phyloP scores from a whole-genome alignment of 2,113 vertebrate genomes.

The Neotoma lepida region DNA sequence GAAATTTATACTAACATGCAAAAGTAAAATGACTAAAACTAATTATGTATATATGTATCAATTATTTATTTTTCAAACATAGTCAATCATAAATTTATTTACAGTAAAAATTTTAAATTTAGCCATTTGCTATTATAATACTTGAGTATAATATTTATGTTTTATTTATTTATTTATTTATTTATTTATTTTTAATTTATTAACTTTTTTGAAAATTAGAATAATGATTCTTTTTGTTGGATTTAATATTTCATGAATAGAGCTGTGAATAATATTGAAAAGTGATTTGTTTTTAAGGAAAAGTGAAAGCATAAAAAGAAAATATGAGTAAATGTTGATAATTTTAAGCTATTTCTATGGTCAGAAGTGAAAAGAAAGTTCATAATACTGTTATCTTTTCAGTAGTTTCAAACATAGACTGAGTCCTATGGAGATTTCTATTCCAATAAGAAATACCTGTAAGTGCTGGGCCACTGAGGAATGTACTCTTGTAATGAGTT shows the following conservation, averaged over 20 bases:
- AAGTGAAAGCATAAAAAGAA: neutral
- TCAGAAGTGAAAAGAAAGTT: neutral
- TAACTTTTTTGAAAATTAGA: neutral
- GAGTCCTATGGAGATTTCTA: neutral
- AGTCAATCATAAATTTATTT: neutral
- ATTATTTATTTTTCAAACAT: neutral
- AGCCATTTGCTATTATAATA: neutral
- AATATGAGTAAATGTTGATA: neutral
- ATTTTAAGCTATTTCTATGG: neutral
- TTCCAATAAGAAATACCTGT: constrained; percentile 51
- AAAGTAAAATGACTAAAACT: neutral
- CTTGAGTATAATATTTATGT: constrained; percentile 13
- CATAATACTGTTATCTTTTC: neutral
- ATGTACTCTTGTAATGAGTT: constrained; percentile 62
- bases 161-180: too few relatives aligned
- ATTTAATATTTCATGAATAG: neutral
- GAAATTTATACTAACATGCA: neutral
- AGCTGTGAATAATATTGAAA: neutral
- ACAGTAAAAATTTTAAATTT: neutral
- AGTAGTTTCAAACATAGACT: constrained; percentile 31
- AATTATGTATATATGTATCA: neutral
- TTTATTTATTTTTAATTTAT: too few relatives aligned
- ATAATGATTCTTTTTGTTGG: neutral
- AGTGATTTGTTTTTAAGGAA: neutral
- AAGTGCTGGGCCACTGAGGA: neutral